These are phyloP conservation scores for Clusia tigrina DNA, from an alignment of 2,888 invertebrate genomes.

Conservation along the genomic window DNA sequence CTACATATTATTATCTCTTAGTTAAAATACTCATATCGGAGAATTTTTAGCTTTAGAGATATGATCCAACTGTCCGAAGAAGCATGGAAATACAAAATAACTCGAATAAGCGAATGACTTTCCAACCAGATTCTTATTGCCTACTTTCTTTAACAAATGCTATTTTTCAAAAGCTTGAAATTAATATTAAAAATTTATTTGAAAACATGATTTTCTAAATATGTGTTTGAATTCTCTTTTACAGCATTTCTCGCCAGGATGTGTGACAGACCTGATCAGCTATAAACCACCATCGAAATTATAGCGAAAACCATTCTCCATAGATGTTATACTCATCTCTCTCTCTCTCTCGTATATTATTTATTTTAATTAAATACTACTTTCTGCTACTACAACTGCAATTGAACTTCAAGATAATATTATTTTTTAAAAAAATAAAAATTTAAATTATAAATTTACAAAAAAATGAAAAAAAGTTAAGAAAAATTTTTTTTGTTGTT, in stretches of 20 bases:
- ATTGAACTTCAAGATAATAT: constrained; percentile 59
- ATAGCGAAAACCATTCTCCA: constrained; percentile 62
- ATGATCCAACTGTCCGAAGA: too few relatives aligned
- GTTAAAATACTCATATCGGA: too few relatives aligned
- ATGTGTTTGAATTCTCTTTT: constrained; percentile 50
- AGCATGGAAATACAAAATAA: too few relatives aligned
- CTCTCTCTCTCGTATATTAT: constrained; percentile 61
- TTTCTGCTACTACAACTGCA: constrained; percentile 62
- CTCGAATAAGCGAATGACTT: too few relatives aligned
- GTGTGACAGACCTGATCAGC: constrained; percentile 71
- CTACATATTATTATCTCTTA: too few relatives aligned
- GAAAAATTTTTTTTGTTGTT: constrained; percentile 46
- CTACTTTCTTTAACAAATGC: too few relatives aligned
- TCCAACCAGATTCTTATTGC: too few relatives aligned
- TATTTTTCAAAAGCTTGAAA: too few relatives aligned
- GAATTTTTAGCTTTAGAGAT: too few relatives aligned
- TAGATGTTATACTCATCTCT: constrained; percentile 64
- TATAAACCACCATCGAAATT: constrained; percentile 52
- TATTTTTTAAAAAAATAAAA: constrained; percentile 58
- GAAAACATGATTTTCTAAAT: constrained; percentile 19
- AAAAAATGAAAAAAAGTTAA: constrained; percentile 45
- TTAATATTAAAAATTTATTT: too few relatives aligned
- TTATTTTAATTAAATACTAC: constrained; percentile 62
- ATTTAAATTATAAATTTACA: constrained; percentile 57
- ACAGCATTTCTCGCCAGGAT: constrained; percentile 89